Base-by-base conservation (phyloP, 2,888 invertebrate genomes). In the Agapostemon virescens region DNA sequence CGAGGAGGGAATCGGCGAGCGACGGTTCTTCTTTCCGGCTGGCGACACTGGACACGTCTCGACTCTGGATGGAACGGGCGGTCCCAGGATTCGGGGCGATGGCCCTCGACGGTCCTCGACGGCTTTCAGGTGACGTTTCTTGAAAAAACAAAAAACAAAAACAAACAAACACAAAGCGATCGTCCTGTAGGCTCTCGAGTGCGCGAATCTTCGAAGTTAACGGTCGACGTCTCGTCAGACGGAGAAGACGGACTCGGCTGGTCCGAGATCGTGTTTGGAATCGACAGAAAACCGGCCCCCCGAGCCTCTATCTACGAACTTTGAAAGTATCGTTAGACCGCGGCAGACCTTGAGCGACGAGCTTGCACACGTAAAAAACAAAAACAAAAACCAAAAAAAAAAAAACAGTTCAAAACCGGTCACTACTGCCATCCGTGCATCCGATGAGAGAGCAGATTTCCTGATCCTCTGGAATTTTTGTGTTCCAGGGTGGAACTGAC, bases 401-500 rank as follows among this genome's bases (percentile, higher is more conserved):
- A 13, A 64, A 64, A 64, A 40, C 36, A 66, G 49, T 49, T 49
- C 49, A 7, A 33, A 58, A 58, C 30, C 58, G 82, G 49, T 49
- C 49, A 49, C 79, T 79, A 78, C 83, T 49, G 83, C 84, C 84
- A 82, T 83, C 80, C 79, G 77, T 77, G 81, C 79, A 79, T 76
- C 80, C 83, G 80, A 82, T 74, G 86, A 82, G 83, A 81, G 81
- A 82, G 81, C 85, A 84, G 64, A 82, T 78, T 87, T 84, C 88
- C 84, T 87, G 87, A 87, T 88, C 90, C 92, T 91, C 92, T 92
- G 92, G 92, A 92, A 92, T 90, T 92, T 92, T 92, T 92, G 90
- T 92, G 92, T 93, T 92, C 92, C 92, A 93, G 92, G 92, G 92
- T 92, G 92, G 92, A 93, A 92, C 92, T 93, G 88, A 93, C 92